These are phyloP conservation scores for Nomada ruficornis DNA, from an alignment of 2,888 invertebrate genomes.

Conservation along the genomic window DNA sequence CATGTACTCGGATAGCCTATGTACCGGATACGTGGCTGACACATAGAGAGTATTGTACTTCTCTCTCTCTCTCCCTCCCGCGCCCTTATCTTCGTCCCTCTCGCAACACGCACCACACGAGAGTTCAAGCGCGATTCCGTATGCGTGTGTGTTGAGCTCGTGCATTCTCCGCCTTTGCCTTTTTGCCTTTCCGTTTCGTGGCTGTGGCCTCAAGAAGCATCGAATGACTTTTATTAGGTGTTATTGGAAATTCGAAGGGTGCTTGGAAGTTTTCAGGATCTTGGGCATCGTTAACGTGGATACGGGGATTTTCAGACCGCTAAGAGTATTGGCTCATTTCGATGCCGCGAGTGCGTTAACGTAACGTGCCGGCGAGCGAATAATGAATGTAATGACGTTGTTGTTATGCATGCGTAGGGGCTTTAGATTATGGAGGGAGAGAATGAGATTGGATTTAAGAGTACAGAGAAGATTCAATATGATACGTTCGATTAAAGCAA, in stretches of 20 bases:
- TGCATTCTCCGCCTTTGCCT: slow-evolving; percentile 24
- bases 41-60: slow-evolving; percentile 78
- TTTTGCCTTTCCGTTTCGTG: neutral
- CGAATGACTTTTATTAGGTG: slow-evolving; percentile 14
- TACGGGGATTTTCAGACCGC: neutral
- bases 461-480: neutral
- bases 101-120: slow-evolving; percentile 52
- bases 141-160: slow-evolving; percentile 50
- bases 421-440: neutral
- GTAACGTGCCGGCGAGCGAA: neutral
- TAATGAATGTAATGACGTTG: slow-evolving; percentile 14
- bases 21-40: slow-evolving; percentile 77
- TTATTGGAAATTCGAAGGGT: neutral
- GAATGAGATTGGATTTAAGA: neutral
- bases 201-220: neutral
- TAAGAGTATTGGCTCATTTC: neutral
- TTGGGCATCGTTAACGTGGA: neutral
- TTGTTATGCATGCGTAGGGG: neutral
- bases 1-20: slow-evolving; percentile 70
- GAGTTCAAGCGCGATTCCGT: slow-evolving; percentile 64
- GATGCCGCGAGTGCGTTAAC: neutral
- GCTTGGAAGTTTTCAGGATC: neutral
- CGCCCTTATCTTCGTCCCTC: slow-evolving; percentile 41
- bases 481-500: neutral
- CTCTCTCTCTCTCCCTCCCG: slow-evolving; percentile 67